Base-by-base conservation (phyloP, 2,113 vertebrate genomes). In the Halichoeres trimaculatus region DNA sequence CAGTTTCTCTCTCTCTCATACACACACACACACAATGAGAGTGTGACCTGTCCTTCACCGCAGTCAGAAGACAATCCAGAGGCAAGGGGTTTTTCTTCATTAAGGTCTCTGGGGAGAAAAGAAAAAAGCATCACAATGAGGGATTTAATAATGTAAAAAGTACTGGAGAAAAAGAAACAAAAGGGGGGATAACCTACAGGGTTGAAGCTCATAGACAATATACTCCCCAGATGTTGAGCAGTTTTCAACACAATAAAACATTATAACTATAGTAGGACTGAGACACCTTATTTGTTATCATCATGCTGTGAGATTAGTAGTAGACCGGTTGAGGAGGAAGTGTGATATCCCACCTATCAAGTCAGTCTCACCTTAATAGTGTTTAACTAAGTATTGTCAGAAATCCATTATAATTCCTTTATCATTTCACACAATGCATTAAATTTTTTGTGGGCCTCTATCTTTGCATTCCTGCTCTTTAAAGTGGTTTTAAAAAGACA, bases 1-100 rank as follows among this genome's bases (percentile, higher is more conserved):
- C 30, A 64, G 64, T 40, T 40, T 58, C 59, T 23, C 30, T n/a
- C n/a, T n/a, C n/a, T n/a, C n/a, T n/a, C n/a, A n/a, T n/a, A n/a
- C n/a, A n/a, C n/a, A n/a, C n/a, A n/a, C 50, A 56, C 60, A 35
- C 34, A 62, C 38, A 50, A 0, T 43, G 50, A 10, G 8, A 50
- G n/a, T 6, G 17, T 66, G 63, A 22, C 64, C 60, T 52, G 80
- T 75, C 86, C 88, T 85, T 87, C 82, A 85, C 71, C 70, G 12
- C 6, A 24, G n/a, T 20, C 64, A 70, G 51, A 40, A 60, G 47
- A 71, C 11, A 22, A 79, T 56, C 40, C 57, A 43, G 54, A 12
- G 38, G 74, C 26, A 63, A 67, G 16, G 20, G 36, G 70, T 54
- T 1, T 20, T 48, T 63, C 52, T 66, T 75, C 66, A 62, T 76